Percentiles rank a stretch among this genome's conserved stretches.
These are phyloP conservation scores for Megalonaias nervosa DNA, from an alignment of 1,140 invertebrate species.

Conservation along the genomic window DNA sequence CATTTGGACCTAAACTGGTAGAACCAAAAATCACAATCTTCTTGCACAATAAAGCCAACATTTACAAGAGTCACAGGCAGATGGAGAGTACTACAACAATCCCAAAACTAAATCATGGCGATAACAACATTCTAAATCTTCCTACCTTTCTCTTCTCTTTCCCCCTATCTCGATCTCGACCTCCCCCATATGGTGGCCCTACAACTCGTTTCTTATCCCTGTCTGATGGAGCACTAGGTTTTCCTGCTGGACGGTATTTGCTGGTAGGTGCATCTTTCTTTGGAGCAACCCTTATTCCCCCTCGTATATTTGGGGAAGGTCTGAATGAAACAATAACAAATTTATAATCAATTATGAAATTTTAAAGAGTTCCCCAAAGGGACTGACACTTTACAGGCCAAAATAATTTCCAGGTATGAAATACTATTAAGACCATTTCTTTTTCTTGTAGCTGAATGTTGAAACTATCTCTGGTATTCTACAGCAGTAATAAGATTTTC, in stretches of 20 bases:
- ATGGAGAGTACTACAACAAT: neutral
- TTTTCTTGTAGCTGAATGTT: too few species aligned
- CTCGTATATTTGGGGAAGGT: constrained; percentile 62
- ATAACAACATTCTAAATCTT: constrained; percentile 1
- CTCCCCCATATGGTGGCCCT: constrained; percentile 22
- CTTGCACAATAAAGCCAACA: too few species aligned
- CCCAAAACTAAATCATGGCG: neutral
- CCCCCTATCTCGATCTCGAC: constrained; percentile 66
- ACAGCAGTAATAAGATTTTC: too few species aligned
- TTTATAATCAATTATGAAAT: neutral
- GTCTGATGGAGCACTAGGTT: constrained; percentile 11
- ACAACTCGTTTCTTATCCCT: constrained; percentile 22
- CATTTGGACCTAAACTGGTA: too few species aligned
- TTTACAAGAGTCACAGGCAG: neutral
- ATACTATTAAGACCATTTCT: too few species aligned
- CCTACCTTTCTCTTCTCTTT: constrained; percentile 67
- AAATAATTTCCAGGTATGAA: too few species aligned
- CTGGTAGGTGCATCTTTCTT: constrained; percentile 39
- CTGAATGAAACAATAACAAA: constrained; percentile 35
- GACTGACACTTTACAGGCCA: too few species aligned
- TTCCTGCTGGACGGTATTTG: constrained; percentile 8
- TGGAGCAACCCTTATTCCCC: constrained; percentile 46
- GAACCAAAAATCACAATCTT: too few species aligned
- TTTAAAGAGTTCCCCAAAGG: neutral
- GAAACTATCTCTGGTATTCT: too few species aligned